Conservation (phyloP, 1,140 invertebrate genomes). For the Atta colombica region DNA sequence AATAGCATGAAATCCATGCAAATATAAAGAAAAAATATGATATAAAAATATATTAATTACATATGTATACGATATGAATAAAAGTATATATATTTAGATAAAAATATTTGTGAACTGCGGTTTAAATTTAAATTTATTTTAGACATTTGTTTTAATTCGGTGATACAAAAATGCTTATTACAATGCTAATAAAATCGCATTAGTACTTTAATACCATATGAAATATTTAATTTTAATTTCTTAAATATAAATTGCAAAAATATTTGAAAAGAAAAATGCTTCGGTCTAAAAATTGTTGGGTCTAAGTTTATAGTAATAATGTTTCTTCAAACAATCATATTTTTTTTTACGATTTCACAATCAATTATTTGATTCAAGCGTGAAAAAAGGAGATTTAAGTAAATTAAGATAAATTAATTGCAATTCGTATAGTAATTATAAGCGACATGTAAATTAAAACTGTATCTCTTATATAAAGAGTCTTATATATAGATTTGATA, state of each 20-base stretch:
- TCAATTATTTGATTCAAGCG: not conserved
- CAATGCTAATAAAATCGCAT: not conserved
- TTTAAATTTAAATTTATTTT: slow-evolving; percentile 17
- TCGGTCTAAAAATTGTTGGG: not conserved
- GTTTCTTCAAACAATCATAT: not conserved
- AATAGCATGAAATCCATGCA: not conserved
- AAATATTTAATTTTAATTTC: not conserved
- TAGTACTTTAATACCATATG: not conserved
- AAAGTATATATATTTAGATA: not conserved
- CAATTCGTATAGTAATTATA: not conserved
- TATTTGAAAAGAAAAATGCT: not conserved
- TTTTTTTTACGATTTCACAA: not conserved
- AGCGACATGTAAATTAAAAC: not conserved
- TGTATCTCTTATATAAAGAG: not conserved
- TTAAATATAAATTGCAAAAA: slow-evolving; percentile 6
- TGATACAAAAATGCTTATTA: slow-evolving; percentile 1
- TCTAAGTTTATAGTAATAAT: not conserved
- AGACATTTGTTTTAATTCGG: not conserved
- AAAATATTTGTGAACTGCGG: not conserved
- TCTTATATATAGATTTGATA: not conserved
- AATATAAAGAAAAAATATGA: not conserved
- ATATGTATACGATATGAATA: not conserved
- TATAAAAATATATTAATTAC: slow-evolving; percentile 11
- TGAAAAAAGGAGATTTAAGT: no score
- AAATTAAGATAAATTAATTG: not conserved